These are phyloP conservation scores for Dermatemys mawii DNA, from an alignment of 2,113 vertebrate genomes.

Conservation along the genomic window DNA sequence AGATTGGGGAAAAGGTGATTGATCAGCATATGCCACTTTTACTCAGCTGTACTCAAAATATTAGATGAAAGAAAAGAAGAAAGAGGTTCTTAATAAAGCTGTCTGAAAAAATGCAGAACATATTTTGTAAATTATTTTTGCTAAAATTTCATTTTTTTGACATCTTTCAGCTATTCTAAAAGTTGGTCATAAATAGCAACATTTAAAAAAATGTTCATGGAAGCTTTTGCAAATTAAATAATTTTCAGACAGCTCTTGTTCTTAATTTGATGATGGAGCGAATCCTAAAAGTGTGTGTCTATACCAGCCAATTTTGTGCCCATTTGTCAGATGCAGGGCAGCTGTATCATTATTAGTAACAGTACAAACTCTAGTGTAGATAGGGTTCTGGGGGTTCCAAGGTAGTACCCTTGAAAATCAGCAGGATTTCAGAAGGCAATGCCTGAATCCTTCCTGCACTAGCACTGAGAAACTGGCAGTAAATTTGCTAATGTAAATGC, in stretches of 20 bases:
- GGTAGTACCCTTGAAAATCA: background rate
- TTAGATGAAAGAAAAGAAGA: too few species aligned
- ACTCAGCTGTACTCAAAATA: too few species aligned
- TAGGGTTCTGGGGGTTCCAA: background rate
- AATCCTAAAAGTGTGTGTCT: fast-evolving
- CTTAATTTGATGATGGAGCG: background rate
- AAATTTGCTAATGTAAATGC: background rate
- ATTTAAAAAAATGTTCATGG: background rate
- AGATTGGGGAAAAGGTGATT: too few species aligned
- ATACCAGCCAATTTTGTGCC: background rate
- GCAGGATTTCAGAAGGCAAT: background rate
- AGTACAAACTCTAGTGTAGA: background rate
- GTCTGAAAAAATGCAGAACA: too few species aligned
- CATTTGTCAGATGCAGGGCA: background rate
- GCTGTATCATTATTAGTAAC: background rate
- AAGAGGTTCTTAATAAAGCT: too few species aligned
- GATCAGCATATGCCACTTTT: too few species aligned
- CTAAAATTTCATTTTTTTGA: background rate
- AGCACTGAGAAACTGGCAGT: background rate
- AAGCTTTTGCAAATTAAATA: background rate
- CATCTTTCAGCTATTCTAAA: too few species aligned
- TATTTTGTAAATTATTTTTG: too few species aligned
- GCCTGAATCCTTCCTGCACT: background rate
- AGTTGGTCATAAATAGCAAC: background rate
- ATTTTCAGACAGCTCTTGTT: fast-evolving